Conservation (phyloP, 2,113 vertebrate genomes). For the Rhabdornis inornatus region DNA sequence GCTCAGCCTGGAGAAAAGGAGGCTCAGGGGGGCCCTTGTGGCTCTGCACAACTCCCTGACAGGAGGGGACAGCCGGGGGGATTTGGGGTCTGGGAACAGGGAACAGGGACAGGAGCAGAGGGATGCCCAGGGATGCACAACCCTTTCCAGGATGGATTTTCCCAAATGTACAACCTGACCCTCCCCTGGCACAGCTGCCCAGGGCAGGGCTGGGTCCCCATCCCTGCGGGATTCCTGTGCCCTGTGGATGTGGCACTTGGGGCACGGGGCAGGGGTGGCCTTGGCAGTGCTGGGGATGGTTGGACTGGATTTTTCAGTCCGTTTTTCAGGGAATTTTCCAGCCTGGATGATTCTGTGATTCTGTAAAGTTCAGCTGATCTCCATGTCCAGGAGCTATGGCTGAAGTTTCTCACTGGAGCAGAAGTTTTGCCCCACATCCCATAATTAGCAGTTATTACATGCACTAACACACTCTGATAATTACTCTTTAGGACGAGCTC, state of each 20-base stretch:
- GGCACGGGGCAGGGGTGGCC: background rate
- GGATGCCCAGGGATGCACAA: background rate
- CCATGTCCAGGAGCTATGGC: background rate
- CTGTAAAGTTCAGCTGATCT: background rate
- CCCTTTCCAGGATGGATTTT: background rate
- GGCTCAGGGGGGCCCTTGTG: background rate
- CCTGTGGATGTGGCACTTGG: background rate
- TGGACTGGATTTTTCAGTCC: too few species aligned
- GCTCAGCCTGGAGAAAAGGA: background rate
- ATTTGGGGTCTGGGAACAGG: background rate
- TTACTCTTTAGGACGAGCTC: background rate
- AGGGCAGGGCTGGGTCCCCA: background rate
- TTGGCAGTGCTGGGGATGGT: background rate
- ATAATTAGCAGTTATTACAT: background rate
- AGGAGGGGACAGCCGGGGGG: background rate
- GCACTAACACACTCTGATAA: background rate
- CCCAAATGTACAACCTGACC: background rate
- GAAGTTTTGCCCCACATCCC: background rate
- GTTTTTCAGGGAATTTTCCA: background rate
- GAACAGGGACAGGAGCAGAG: background rate
- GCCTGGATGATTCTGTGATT: accelerated
- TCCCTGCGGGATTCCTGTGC: background rate
- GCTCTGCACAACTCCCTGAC: background rate
- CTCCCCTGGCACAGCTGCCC: background rate
- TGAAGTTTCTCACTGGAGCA: too few species aligned